Base-by-base conservation (phyloP, 2,888 invertebrate genomes). In the Trichacis sp. region DNA sequence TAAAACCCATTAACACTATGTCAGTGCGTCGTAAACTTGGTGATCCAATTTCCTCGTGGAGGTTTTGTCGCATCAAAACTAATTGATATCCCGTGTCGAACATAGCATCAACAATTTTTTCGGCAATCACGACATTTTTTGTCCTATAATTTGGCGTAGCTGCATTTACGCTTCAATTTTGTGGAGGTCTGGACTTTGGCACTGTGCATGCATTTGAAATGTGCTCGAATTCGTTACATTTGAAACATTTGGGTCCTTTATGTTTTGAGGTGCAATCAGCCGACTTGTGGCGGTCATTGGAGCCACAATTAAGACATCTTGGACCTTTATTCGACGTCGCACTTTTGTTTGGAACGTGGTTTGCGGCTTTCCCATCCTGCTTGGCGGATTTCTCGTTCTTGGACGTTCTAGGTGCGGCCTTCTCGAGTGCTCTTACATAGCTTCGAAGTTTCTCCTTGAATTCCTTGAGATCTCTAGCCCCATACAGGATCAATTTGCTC, bases 61-160 rank as follows among this genome's bases (percentile, higher is more conserved):
- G n/a, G 40, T 12, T 12, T 51, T 50, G 1, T 52, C 33, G 2
- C 62, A 62, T 40, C 12, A 62, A 8, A 30, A 55, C 56, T 14
- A 56, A 15, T 3, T 63, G 48, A 48, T 38, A 43, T 2, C 63
- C 63, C 15, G 33, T 50, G 24, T 63, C 63, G n/a, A 63, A 43
- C 1, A 57, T 9, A 19, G 53, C 51, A 11, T 5, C 12, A 2
- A 45, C 20, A 11, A 38, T 19, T n/a, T 45, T 30, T 5, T 33
- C 18, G 20, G 30, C 42, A 30, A 57, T 43, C 24, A 40, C 40
- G 2, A 48, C 49, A 2, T 30, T 30, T 52, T 46, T 38, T 1
- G 12, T 1, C 14, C 14, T 40, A 14, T 14, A 12, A 14, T 5
- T 15, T 3, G 15, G 15, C 15, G 40, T 4, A 15, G 40, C 40